These are phyloP conservation scores for Diadophis punctatus DNA, from an alignment of 2,113 vertebrate species.

Conservation along the genomic window DNA sequence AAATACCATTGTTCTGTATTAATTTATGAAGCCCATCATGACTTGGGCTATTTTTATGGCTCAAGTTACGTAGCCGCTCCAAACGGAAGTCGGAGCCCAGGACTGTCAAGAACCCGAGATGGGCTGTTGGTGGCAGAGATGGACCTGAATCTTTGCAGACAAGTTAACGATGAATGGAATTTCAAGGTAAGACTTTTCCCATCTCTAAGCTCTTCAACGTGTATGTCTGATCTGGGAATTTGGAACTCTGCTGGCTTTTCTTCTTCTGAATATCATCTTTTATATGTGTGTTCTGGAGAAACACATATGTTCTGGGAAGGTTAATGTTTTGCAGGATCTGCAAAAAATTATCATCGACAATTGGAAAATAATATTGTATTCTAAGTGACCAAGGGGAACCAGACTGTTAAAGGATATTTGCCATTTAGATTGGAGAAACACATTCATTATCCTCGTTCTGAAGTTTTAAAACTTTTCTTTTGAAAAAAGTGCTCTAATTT, in stretches of 20 bases:
- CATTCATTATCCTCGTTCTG: background rate
- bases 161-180: conserved; percentile 89
- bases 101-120: conserved; percentile 82
- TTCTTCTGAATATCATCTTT: background rate
- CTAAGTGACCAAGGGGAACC: background rate
- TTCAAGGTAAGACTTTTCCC: conserved; percentile 79
- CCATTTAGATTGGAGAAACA: background rate
- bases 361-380: background rate
- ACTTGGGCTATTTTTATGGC: conserved; percentile 93
- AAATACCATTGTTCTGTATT: background rate
- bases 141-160: conserved; percentile 91
- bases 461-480: background rate
- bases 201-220: background rate
- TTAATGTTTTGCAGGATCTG: background rate
- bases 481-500: background rate
- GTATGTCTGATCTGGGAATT: background rate
- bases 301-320: background rate
- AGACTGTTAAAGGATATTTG: background rate
- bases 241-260: fast-evolving
- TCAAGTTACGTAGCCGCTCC: conserved; percentile 91
- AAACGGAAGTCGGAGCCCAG: conserved; percentile 85
- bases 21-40: conserved; percentile 77
- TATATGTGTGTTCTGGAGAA: background rate
- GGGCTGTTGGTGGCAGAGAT: conserved; percentile 87
- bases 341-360: background rate